Conservation (phyloP, 2,797 vertebrate species). For the Moxostoma hubbsi region DNA sequence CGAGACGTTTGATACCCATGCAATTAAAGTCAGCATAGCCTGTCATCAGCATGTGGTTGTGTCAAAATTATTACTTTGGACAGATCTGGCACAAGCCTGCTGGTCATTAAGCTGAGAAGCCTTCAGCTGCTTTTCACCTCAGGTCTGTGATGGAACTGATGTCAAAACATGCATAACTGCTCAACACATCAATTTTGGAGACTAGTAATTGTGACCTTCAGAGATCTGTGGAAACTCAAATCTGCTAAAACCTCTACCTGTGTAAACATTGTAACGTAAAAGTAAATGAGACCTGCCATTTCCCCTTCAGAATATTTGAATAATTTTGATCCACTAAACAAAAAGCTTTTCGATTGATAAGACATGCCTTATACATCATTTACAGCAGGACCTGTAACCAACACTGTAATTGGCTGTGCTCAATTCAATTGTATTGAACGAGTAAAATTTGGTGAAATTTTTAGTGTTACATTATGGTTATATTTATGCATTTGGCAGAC, state of each 20-base stretch:
- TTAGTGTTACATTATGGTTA: too few relatives aligned
- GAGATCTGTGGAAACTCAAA: conserved; percentile 9
- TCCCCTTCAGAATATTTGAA: conserved; percentile 67
- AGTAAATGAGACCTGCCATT: too few relatives aligned
- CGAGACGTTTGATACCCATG: background rate
- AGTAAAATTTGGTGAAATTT: too few relatives aligned
- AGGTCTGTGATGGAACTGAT: conserved; percentile 12
- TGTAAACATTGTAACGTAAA: too few relatives aligned
- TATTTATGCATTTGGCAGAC: too few relatives aligned
- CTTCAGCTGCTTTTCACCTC: background rate
- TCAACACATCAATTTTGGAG: conserved; percentile 27
- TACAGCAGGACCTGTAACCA: too few relatives aligned
- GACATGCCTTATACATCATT: too few relatives aligned
- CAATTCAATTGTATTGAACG: too few relatives aligned
- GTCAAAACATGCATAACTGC: background rate
- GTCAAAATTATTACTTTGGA: conserved; percentile 4
- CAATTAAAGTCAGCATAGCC: background rate
- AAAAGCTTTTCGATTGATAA: too few relatives aligned
- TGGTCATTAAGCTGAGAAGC: conserved; percentile 10
- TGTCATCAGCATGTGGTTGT: conserved; percentile 5
- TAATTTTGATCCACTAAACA: too few relatives aligned
- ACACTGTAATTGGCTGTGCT: too few relatives aligned
- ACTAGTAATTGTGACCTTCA: conserved; percentile 1
- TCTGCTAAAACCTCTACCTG: background rate
- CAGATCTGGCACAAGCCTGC: conserved; percentile 5